These are phyloP conservation scores for Peromyscus eremicus DNA, from an alignment of 2,797 vertebrate genomes.

Conservation along the genomic window DNA sequence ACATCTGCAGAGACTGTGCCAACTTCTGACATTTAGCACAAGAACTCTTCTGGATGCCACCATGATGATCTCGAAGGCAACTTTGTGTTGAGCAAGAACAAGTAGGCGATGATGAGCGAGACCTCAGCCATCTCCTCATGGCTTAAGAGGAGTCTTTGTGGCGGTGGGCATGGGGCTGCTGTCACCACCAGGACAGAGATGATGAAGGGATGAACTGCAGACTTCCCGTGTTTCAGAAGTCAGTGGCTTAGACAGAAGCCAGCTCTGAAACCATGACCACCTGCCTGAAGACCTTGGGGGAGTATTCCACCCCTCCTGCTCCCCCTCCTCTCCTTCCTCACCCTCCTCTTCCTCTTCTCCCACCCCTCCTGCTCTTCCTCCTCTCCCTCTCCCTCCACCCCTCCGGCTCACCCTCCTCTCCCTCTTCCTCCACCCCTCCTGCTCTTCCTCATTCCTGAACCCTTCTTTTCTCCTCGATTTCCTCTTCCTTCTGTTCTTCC, in stretches of 20 bases:
- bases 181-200: background rate
- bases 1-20: background rate
- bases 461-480: background rate
- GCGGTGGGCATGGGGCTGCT: background rate
- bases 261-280: background rate
- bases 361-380: background rate
- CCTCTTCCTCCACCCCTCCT: too few species aligned
- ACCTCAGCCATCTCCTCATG: background rate
- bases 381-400: too few species aligned
- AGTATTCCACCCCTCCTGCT: background rate
- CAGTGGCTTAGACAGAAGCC: background rate
- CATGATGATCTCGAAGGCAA: background rate
- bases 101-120: background rate
- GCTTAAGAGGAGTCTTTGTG: background rate
- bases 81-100: background rate
- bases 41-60: background rate
- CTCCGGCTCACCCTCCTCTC: rapidly evolving
- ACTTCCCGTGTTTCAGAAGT: background rate
- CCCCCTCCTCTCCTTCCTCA: too few species aligned
- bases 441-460: too few species aligned
- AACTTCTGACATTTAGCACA: background rate
- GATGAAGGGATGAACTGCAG: slow-evolving; percentile 36
- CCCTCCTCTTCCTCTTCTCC: background rate
- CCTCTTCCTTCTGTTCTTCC: background rate
- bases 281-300: background rate